Evolutionary conservation across 2,888 invertebrate species (phyloP).

Genomic region (Vanessa cardui): DNA sequence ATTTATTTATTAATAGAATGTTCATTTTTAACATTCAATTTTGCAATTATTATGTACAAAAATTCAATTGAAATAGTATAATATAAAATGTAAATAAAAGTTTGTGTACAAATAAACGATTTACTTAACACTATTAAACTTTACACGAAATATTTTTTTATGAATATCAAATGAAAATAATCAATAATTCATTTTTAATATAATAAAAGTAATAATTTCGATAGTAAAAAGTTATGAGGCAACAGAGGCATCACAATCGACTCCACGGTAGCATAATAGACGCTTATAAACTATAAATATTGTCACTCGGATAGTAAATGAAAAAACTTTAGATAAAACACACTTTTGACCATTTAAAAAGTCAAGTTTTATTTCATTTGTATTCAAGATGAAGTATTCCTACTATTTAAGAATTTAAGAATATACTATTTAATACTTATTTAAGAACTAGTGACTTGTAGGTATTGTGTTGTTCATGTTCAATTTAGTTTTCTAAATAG

Average conservation of each 20-base stretch:
- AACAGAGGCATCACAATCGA: conserved; percentile 41
- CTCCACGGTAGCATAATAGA: conserved; percentile 60
- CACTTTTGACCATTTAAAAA: background rate
- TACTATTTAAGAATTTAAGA: no score
- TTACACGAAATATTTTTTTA: background rate
- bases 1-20: no score
- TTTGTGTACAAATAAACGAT: background rate
- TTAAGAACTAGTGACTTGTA: no score
- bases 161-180: conserved; percentile 8
- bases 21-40: no score
- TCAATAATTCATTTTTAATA: conserved; percentile 31
- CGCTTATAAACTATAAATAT: conserved; percentile 56
- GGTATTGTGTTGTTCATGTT: no score
- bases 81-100: background rate
- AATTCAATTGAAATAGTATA: background rate
- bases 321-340: conserved; percentile 44
- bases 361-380: no score
- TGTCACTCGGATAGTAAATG: conserved; percentile 52
- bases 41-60: no score
- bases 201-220: conserved; percentile 33
- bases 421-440: no score
- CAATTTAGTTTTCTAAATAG: no score
- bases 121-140: background rate
- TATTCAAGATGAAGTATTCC: no score
- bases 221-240: conserved; percentile 37